Conservation (phyloP, 2,888 invertebrate genomes). For the Rhaphigaster nebulosa region DNA sequence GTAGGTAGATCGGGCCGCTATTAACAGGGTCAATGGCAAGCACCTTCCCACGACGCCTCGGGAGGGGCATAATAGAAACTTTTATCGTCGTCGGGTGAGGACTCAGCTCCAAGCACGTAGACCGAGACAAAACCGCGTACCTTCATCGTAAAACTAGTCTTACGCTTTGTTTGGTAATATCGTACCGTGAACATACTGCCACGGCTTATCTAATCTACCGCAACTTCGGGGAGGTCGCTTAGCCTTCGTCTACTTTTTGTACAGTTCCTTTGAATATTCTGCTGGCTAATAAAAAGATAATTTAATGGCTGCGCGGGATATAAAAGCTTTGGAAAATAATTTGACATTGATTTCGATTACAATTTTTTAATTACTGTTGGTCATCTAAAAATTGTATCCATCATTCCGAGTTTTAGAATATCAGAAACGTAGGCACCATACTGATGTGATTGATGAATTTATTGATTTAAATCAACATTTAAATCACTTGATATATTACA, state of each 20-base stretch:
- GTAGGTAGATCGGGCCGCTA: not conserved
- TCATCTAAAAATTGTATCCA: too few relatives aligned
- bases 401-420: too few relatives aligned
- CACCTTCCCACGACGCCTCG: conserved; percentile 6
- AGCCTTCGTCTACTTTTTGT: not conserved
- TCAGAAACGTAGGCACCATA: too few relatives aligned
- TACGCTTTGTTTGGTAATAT: conserved; percentile 38
- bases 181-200: not conserved
- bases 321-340: not conserved
- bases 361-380: too few relatives aligned
- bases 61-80: conserved; percentile 37
- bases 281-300: not conserved
- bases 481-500: too few relatives aligned
- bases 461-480: too few relatives aligned
- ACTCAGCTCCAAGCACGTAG: conserved; percentile 13
- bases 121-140: conserved; percentile 15
- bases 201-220: conserved; percentile 17
- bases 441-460: too few relatives aligned
- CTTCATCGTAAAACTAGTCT: conserved; percentile 25
- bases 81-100: conserved; percentile 15
- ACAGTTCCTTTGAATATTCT: not conserved
- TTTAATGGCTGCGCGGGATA: not conserved
- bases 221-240: not conserved
- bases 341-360: not conserved
- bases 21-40: conserved; percentile 43